Conservation (phyloP, 2,113 vertebrate species). For the Pampusana beccarii region DNA sequence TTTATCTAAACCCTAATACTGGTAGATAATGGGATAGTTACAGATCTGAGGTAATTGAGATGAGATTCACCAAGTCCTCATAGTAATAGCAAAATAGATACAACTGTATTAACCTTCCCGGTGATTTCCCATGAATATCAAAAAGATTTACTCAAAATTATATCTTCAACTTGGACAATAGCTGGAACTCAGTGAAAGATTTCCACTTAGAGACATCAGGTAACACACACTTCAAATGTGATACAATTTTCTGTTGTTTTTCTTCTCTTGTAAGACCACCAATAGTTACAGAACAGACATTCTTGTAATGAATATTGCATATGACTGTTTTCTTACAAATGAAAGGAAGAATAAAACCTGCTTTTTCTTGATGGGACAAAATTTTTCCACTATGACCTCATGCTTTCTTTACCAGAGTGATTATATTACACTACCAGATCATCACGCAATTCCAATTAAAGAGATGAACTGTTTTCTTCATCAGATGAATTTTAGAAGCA, state of each 20-base stretch:
- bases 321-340: slow-evolving; percentile 54
- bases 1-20: neutral
- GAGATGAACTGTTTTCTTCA: slow-evolving; percentile 54
- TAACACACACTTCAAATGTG: neutral
- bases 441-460: slow-evolving; percentile 33
- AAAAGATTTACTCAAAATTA: neutral
- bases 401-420: slow-evolving; percentile 52
- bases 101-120: neutral
- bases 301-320: slow-evolving; percentile 56
- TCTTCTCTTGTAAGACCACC: neutral
- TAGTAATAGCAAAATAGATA: neutral
- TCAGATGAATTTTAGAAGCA: slow-evolving; percentile 40
- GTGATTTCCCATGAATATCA: neutral
- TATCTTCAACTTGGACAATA: neutral
- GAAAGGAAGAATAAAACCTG: slow-evolving; percentile 75
- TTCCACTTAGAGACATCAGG: neutral
- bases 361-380: slow-evolving; percentile 75
- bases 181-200: neutral
- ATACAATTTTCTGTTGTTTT: neutral
- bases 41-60: neutral
- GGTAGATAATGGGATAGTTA: neutral
- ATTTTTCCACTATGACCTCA: slow-evolving; percentile 85
- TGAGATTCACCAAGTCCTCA: neutral
- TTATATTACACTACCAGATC: slow-evolving; percentile 37
- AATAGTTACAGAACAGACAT: neutral